phyloP scores from a whole-genome alignment of 2,888 invertebrate genomes.

The Rambutsinella grinnellia region DNA sequence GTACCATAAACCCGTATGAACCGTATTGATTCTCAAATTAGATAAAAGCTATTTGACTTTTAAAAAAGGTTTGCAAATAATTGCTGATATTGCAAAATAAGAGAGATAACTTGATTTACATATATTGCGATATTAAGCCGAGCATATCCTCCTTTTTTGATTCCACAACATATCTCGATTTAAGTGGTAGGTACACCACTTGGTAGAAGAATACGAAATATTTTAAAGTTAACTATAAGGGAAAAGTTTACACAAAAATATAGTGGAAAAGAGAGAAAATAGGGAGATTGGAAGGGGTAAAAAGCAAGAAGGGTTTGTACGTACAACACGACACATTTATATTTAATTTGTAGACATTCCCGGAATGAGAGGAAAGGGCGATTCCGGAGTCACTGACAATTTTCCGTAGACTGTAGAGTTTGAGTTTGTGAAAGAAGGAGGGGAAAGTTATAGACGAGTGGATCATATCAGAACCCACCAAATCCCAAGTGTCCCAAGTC shows the following conservation, averaged over 20 bases:
- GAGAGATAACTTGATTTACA: too few species aligned
- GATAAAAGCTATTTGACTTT: background rate
- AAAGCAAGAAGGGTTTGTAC: background rate
- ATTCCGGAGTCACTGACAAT: too few species aligned
- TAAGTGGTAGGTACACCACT: too few species aligned
- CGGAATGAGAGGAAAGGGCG: too few species aligned
- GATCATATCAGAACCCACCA: slow-evolving; percentile 71
- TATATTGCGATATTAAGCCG: too few species aligned
- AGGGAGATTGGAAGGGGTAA: background rate
- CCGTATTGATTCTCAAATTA: slow-evolving; percentile 34
- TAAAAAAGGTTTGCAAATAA: background rate
- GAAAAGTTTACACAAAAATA: slow-evolving; percentile 25
- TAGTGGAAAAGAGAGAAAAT: background rate
- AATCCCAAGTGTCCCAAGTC: slow-evolving; percentile 71
- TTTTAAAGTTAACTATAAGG: slow-evolving; percentile 18
- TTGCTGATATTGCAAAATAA: background rate
- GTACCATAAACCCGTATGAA: slow-evolving; percentile 54
- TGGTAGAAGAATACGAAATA: background rate
- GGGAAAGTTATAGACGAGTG: background rate
- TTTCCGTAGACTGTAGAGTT: background rate
- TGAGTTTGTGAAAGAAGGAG: background rate
- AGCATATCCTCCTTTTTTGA: too few species aligned
- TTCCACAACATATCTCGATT: too few species aligned
- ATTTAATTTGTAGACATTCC: background rate
- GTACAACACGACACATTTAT: background rate